Evolutionary conservation across 2,797 vertebrate genomes (phyloP), one percentile per base, ranked within the genome.

Genomic region (Karalla daura): DNA sequence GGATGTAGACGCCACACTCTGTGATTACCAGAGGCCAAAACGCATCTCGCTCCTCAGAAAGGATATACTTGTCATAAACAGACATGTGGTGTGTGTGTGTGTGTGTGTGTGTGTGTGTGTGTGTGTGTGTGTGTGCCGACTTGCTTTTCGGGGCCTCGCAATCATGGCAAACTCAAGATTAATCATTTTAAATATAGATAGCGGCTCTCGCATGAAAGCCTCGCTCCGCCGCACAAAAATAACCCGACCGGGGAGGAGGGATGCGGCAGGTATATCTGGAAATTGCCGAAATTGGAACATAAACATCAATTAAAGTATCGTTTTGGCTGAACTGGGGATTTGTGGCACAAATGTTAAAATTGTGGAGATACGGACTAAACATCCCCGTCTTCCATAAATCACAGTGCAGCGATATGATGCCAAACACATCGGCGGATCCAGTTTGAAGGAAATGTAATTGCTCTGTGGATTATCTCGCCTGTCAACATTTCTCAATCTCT

Each of bases 101-200:
- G n/a, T n/a, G n/a, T n/a, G n/a, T n/a, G n/a, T n/a, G n/a, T n/a
- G n/a, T n/a, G n/a, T n/a, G n/a, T n/a, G n/a, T n/a, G n/a, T n/a
- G n/a, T n/a, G n/a, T n/a, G n/a, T n/a, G n/a, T n/a, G n/a, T n/a
- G n/a, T n/a, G 83, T 64, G 63, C 40, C 12, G 43, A 86, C 87
- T 71, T 77, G 83, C 39, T 18, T 74, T 70, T 76, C 40, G 67
- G 53, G 80, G 76, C 76, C 70, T 74, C 24, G 21, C 56, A 78
- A 80, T 88, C 80, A 83, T 77, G 76, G 49, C 76, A 75, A 66
- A 83, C 70, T 78, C 30, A n/a, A 86, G 80, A 90, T 89, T 77
- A 85, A 89, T 89, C 74, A 70, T 80, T 86, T 86, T 80, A 88
- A 90, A 91, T 81, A 85, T 40, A 85, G 78, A 85, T 74, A 72